Evolutionary conservation across 2,797 vertebrate species (phyloP).

Genomic region (Craterocephalus amniculus): DNA sequence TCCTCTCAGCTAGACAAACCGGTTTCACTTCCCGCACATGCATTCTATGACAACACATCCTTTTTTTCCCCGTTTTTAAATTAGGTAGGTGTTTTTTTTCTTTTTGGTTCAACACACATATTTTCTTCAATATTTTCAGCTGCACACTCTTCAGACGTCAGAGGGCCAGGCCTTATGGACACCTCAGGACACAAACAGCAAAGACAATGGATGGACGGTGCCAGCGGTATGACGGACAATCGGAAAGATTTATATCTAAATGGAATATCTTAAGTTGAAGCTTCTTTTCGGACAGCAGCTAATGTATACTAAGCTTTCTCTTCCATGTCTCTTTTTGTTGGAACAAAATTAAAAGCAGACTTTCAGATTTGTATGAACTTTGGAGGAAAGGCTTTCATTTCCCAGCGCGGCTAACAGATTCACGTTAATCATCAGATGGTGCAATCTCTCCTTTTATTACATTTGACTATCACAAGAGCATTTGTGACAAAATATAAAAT

Average conservation of each 20-base stretch:
- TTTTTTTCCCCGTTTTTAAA: neutral
- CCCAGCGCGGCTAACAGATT: slow-evolving; percentile 46
- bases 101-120: neutral
- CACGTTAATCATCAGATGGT: slow-evolving; percentile 72
- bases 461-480: slow-evolving; percentile 84
- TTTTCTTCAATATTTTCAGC: slow-evolving; percentile 6
- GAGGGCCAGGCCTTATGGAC: slow-evolving; percentile 23
- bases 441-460: slow-evolving; percentile 84
- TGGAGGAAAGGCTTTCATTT: neutral
- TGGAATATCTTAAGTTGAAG: neutral
- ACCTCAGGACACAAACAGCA: slow-evolving; percentile 20
- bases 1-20: slow-evolving; percentile 1
- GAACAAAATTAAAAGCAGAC: slow-evolving; percentile 23
- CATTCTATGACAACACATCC: neutral
- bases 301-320: neutral
- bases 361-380: neutral
- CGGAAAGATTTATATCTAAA: neutral
- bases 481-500: slow-evolving; percentile 83
- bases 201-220: slow-evolving; percentile 40
- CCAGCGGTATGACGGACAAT: slow-evolving; percentile 15
- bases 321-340: slow-evolving; percentile 9
- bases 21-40: neutral
- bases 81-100: neutral
- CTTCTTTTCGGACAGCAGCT: neutral
- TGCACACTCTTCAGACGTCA: slow-evolving; percentile 48